These are phyloP conservation scores for Musca vetustissima DNA, from an alignment of 1,140 invertebrate genomes.

Conservation along the genomic window DNA sequence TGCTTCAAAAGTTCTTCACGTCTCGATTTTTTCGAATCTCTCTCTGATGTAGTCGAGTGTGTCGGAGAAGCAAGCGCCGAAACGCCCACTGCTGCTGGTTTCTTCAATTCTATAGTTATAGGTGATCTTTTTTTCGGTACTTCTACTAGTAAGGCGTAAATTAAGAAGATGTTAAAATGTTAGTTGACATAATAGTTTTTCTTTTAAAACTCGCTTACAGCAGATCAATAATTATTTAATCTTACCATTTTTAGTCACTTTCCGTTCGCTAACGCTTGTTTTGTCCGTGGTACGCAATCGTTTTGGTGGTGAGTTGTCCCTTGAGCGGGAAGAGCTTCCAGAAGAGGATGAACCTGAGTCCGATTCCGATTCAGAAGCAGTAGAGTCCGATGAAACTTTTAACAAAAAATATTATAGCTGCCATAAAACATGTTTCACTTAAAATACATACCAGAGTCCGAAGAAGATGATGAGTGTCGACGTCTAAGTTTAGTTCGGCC, in stretches of 20 bases:
- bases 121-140: conserved; percentile 57
- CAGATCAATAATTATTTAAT: no score
- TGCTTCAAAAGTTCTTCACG: conserved; percentile 95
- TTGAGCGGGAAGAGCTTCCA: conserved; percentile 55
- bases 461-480: conserved; percentile 51
- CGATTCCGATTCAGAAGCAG: conserved; percentile 61
- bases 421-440: no score
- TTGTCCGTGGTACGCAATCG: conserved; percentile 48
- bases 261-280: conserved; percentile 56
- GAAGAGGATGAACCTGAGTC: conserved; percentile 56
- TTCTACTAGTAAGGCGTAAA: conserved; percentile 35
- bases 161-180: no score
- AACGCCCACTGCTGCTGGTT: conserved; percentile 56
- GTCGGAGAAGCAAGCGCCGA: conserved; percentile 58
- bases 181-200: no score
- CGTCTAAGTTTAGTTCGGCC: conserved; percentile 35
- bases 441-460: conserved; percentile 58
- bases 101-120: conserved; percentile 54
- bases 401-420: conserved; percentile 3
- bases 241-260: conserved; percentile 54
- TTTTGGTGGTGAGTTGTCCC: conserved; percentile 52
- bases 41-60: conserved; percentile 50
- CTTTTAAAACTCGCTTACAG: no score
- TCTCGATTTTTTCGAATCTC: conserved; percentile 65
- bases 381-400: conserved; percentile 57